These are phyloP conservation scores for Thunnus albacares DNA, from an alignment of 2,797 vertebrate genomes.

Conservation along the genomic window DNA sequence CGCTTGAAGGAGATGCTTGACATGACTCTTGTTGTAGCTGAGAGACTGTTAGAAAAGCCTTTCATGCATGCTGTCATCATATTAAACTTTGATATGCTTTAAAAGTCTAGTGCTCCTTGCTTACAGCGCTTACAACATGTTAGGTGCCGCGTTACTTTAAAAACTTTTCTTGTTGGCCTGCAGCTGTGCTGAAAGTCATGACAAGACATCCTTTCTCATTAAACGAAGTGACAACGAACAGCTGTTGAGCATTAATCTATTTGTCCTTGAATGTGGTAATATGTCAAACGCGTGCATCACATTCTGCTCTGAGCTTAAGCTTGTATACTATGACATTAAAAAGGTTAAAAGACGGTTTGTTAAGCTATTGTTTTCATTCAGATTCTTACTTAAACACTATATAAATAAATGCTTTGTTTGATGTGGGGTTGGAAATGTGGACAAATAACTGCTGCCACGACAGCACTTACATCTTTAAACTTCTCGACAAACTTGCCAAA, in stretches of 20 bases:
- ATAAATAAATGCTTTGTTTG: not conserved
- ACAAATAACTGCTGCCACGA: not conserved
- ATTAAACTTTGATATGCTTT: slow-evolving; percentile 27
- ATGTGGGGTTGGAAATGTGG: no score
- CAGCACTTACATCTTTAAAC: slow-evolving; percentile 92
- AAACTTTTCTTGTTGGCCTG: slow-evolving; percentile 9
- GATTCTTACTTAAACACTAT: no score
- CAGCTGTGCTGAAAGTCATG: slow-evolving; percentile 31
- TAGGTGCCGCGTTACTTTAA: slow-evolving; percentile 1
- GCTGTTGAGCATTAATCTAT: slow-evolving; percentile 48
- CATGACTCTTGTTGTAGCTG: not conserved
- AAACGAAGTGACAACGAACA: slow-evolving; percentile 50
- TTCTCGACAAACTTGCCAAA: slow-evolving; percentile 96
- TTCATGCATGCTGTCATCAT: slow-evolving; percentile 2
- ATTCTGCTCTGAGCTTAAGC: not conserved
- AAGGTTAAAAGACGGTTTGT: not conserved
- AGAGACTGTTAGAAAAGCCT: slow-evolving; percentile 34
- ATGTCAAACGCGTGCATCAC: not conserved
- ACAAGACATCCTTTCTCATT: slow-evolving; percentile 48
- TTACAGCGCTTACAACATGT: not conserved
- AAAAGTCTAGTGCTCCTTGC: not conserved
- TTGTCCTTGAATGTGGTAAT: slow-evolving; percentile 6
- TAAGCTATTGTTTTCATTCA: not conserved
- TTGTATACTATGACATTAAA: not conserved
- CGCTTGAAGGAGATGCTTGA: slow-evolving; percentile 23